phyloP scores from a whole-genome alignment of 2,888 invertebrate genomes.

The Zeuzera pyrina region DNA sequence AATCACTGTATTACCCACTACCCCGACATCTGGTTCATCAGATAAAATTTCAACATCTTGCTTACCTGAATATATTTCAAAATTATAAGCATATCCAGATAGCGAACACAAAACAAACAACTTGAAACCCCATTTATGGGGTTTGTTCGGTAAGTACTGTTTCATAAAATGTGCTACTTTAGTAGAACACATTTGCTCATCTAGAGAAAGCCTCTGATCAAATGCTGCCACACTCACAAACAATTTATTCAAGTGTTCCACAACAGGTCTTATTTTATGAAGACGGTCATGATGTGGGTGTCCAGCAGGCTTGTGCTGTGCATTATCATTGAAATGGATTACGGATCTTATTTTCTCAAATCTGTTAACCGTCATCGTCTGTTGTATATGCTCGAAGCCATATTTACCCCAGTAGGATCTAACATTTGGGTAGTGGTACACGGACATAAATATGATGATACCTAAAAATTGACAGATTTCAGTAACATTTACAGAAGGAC shows the following conservation, averaged over 20 bases:
- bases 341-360: conserved; percentile 22
- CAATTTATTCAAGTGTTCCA: conserved; percentile 22
- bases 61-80: conserved; percentile 15
- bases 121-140: conserved; percentile 14
- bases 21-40: too few species aligned
- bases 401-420: conserved; percentile 16
- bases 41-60: conserved; percentile 4
- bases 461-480: conserved; percentile 1
- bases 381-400: conserved; percentile 14
- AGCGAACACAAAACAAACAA: conserved; percentile 13
- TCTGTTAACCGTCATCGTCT: conserved; percentile 17
- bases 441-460: conserved; percentile 2
- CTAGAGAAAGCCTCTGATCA: conserved; percentile 25
- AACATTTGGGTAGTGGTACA: background rate
- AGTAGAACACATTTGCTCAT: conserved; percentile 27
- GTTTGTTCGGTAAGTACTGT: conserved; percentile 21
- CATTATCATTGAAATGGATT: conserved; percentile 26
- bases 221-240: conserved; percentile 23
- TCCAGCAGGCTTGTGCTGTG: conserved; percentile 16
- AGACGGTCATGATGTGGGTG: conserved; percentile 22
- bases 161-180: conserved; percentile 25
- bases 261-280: conserved; percentile 23
- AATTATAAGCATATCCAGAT: too few species aligned
- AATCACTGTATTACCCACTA: conserved; percentile 5
- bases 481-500: background rate